These are phyloP conservation scores for Nothoprocta perdicaria DNA, from an alignment of 2,113 vertebrate genomes.

Conservation along the genomic window DNA sequence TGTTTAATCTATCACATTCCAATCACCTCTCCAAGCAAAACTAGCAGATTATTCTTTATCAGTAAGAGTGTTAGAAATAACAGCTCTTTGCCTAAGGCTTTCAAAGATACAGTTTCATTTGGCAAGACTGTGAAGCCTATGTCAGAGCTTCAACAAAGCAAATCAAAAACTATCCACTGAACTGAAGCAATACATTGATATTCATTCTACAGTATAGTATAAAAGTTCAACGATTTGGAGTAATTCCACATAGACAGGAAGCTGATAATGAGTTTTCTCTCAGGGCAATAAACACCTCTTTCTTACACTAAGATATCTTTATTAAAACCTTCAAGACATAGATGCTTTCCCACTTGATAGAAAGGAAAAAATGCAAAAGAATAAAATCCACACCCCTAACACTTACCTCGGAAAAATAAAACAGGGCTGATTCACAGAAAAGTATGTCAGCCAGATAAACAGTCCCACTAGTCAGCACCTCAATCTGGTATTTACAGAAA, in stretches of 20 bases:
- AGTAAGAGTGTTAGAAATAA: neutral
- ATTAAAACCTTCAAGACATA: neutral
- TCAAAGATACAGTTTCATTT: neutral
- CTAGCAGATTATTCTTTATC: neutral
- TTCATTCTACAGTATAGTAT: neutral
- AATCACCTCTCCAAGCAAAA: neutral
- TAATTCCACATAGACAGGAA: neutral
- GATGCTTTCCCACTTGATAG: neutral
- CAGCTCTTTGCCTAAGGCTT: neutral
- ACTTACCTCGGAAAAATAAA: constrained; percentile 99
- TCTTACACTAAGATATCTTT: neutral
- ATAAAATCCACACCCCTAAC: too few species aligned
- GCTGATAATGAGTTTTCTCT: neutral
- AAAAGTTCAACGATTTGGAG: neutral
- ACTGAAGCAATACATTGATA: neutral
- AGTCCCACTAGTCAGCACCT: constrained; percentile 98
- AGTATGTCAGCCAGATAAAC: constrained; percentile 98
- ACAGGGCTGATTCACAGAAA: constrained; percentile 97
- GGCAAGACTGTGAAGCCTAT: neutral
- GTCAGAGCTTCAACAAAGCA: neutral
- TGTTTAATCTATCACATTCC: neutral
- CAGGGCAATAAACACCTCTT: neutral
- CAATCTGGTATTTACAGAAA: constrained; percentile 99
- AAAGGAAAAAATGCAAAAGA: neutral
- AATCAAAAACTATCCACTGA: neutral